Evolutionary conservation across 2,888 invertebrate genomes (phyloP), one percentile per base, ranked within the genome.

Genomic region (Barypeithes pellucidus): DNA sequence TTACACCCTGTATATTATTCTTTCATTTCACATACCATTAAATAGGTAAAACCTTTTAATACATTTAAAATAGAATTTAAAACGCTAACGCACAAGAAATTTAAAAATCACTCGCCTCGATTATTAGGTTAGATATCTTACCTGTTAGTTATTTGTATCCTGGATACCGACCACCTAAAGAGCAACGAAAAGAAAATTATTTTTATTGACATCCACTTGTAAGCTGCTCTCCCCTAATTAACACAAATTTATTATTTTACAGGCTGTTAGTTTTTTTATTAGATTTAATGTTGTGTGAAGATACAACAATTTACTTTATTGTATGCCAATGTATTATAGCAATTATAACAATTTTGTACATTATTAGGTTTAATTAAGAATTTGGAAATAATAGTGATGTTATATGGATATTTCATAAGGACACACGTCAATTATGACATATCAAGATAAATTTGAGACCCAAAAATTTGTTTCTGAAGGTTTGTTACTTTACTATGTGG

Each of bases 311-410:
- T 57, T 57, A 7, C 14, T 57, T 24, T 9, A 33, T 33, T 24
- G 54, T 18, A 9, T 8, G 9, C 14, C 33, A n/a, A 4, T 24
- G 22, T 50, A 24, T 50, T 22, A 50, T 24, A 50, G 24, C 24
- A 47, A 18, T 12, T 24, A 24, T 22, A 24, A 22, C 22, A 22
- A n/a, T 22, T 50, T 50, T 24, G 50, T 50, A 3, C 5, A n/a
- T 24, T 50, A 50, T 24, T 50, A 50, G 5, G n/a, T 50, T 4
- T 50, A 22, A 50, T 50, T 50, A 50, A 47, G n/a, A 50, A 50
- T 50, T 50, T 22, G 5, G 50, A 50, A 50, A 50, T 50, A 16
- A 43, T 41, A 43, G 3, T 16, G n/a, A 16, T 43, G n/a, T 43
- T 43, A 8, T 43, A n/a, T 43, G 16, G 16, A 43, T 8, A 43